Evolutionary conservation across 2,888 invertebrate species (phyloP).

Genomic region (Andrena haemorrhoa): DNA sequence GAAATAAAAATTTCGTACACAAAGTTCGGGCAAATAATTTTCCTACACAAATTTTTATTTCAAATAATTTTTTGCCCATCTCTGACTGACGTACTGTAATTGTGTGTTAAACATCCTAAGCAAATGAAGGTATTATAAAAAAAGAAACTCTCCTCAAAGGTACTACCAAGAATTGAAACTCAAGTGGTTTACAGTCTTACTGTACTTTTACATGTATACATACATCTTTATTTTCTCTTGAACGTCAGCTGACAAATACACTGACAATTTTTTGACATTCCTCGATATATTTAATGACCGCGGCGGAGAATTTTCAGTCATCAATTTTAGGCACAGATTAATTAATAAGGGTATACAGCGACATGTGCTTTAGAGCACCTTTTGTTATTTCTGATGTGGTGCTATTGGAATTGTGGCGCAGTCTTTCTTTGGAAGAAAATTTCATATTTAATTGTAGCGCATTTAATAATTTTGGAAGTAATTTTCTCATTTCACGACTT

Average conservation of each 20-base stretch:
- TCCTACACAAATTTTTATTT: too few species aligned
- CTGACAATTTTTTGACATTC: constrained; percentile 4
- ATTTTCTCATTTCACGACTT: neutral
- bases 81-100: too few species aligned
- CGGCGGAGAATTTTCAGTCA: neutral
- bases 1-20: too few species aligned
- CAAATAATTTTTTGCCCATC: too few species aligned
- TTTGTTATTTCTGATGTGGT: neutral
- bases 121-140: too few species aligned
- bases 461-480: too few species aligned
- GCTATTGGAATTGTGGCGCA: neutral
- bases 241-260: neutral
- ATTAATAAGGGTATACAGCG: neutral
- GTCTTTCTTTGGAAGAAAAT: neutral
- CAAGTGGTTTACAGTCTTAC: constrained; percentile 53
- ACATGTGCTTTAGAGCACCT: neutral
- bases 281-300: neutral
- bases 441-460: neutral
- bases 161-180: constrained; percentile 42
- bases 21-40: too few species aligned
- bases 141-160: constrained; percentile 38
- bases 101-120: too few species aligned
- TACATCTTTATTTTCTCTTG: constrained; percentile 60
- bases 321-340: neutral
- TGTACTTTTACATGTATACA: constrained; percentile 39